A percentile compares a stretch with the other conserved stretches of the same genome.
These are phyloP conservation scores for Haliclona indistincta DNA, from an alignment of 37 sponge, comb jelly and placozoan species.

Conservation along the genomic window DNA sequence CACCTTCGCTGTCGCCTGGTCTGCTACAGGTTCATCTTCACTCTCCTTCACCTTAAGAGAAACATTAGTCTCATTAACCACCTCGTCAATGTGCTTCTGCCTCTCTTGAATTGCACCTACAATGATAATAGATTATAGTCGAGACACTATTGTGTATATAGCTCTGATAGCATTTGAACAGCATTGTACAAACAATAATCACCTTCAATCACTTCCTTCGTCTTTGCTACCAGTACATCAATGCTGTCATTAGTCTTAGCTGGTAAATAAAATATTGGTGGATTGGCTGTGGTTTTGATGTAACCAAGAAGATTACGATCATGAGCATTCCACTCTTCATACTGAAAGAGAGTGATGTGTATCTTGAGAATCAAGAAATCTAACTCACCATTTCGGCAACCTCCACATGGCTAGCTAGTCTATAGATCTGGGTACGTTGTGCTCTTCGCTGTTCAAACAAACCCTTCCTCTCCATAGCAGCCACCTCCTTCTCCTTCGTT, in stretches of 20 bases:
- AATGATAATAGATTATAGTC: too few relatives aligned
- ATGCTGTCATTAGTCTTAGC: constrained; percentile 50
- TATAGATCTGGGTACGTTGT: constrained; percentile 42
- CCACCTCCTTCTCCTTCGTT: constrained; percentile 56
- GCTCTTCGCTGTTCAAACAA: constrained; percentile 54
- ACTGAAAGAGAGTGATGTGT: too few relatives aligned
- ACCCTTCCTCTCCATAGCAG: constrained; percentile 43
- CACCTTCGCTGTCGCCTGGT: too few relatives aligned
- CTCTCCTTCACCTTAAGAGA: too few relatives aligned
- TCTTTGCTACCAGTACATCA: constrained; percentile 18
- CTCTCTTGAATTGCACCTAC: too few relatives aligned
- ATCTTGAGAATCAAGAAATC: too few relatives aligned
- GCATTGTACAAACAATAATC: not conserved
- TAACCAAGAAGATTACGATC: constrained; percentile 34
- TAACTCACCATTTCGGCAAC: constrained; percentile 39
- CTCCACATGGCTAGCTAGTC: constrained; percentile 50
- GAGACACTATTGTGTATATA: not conserved
- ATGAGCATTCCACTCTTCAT: constrained; percentile 67
- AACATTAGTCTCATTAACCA: too few relatives aligned
- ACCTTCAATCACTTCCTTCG: constrained; percentile 50
- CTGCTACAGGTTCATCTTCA: too few relatives aligned
- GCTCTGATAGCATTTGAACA: not conserved
- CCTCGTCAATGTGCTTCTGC: too few relatives aligned
- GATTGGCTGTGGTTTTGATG: constrained; percentile 65
- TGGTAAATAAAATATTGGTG: constrained; percentile 65